These are phyloP conservation scores for Altica lythri DNA, from an alignment of 2,888 invertebrate genomes.

Conservation along the genomic window DNA sequence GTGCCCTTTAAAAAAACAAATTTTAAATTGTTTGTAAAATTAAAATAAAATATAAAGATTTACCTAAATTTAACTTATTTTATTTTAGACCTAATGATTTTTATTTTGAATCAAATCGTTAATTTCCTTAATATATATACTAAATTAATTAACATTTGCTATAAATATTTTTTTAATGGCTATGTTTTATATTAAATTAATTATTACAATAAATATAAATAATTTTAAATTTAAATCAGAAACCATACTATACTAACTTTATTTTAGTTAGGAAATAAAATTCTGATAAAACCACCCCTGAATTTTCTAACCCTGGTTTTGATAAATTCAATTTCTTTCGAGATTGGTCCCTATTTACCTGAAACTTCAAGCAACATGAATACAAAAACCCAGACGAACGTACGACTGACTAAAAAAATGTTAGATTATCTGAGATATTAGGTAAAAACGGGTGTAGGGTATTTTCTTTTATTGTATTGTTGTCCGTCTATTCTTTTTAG, in stretches of 20 bases:
- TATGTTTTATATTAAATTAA: too few relatives aligned
- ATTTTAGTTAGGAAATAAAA: background rate
- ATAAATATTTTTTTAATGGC: too few relatives aligned
- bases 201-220: too few relatives aligned
- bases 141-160: too few relatives aligned
- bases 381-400: slow-evolving; percentile 4
- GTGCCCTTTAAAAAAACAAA: too few relatives aligned
- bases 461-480: slow-evolving; percentile 37
- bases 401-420: slow-evolving; percentile 14
- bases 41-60: too few relatives aligned
- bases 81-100: too few relatives aligned
- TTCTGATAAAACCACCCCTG: background rate
- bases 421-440: slow-evolving; percentile 25
- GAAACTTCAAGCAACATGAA: slow-evolving; percentile 6
- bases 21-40: too few relatives aligned
- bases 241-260: background rate
- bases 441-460: slow-evolving; percentile 30
- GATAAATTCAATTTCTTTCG: background rate
- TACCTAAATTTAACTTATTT: too few relatives aligned
- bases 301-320: background rate
- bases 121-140: too few relatives aligned
- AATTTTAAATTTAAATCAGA: background rate
- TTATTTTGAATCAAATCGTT: too few relatives aligned
- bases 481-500: slow-evolving; percentile 35
- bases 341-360: slow-evolving; percentile 2